Conservation (phyloP, 2,113 vertebrate genomes). For the Rhabdomys dilectus region DNA sequence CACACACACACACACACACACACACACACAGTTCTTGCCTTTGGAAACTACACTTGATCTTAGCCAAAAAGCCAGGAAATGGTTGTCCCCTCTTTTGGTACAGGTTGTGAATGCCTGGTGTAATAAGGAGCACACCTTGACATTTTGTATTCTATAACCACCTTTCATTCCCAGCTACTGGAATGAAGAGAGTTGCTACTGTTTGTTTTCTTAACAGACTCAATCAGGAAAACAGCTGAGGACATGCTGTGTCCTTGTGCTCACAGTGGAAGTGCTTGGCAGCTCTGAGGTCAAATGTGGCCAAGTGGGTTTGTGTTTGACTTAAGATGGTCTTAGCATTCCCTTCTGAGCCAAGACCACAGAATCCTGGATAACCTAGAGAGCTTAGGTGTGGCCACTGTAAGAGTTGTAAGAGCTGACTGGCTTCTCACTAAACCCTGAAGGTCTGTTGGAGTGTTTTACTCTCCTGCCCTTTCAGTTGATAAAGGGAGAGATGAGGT, state of each 20-base stretch:
- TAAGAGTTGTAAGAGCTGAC: background rate
- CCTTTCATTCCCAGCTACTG: background rate
- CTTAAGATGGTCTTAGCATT: background rate
- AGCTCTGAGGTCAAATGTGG: background rate
- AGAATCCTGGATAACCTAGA: background rate
- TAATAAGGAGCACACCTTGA: background rate
- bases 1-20: no score
- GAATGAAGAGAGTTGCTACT: background rate
- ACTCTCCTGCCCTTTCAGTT: background rate
- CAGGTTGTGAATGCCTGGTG: background rate
- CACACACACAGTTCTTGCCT: background rate
- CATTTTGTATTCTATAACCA: background rate
- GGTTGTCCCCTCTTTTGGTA: background rate
- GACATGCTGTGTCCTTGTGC: background rate
- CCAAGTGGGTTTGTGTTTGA: background rate
- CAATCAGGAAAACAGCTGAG: background rate
- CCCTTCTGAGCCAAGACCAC: background rate
- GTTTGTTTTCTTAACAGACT: slow-evolving; percentile 37
- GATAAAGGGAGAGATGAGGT: background rate
- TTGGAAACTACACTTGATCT: background rate
- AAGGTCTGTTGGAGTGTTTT: background rate
- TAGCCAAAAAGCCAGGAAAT: background rate
- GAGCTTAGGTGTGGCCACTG: background rate
- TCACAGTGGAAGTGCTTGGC: background rate
- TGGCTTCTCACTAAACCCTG: background rate